Percentiles rank a stretch among this genome's conserved stretches.
phyloP scores from a whole-genome alignment of 1,140 invertebrate genomes.

The Macrobrachium nipponense region DNA sequence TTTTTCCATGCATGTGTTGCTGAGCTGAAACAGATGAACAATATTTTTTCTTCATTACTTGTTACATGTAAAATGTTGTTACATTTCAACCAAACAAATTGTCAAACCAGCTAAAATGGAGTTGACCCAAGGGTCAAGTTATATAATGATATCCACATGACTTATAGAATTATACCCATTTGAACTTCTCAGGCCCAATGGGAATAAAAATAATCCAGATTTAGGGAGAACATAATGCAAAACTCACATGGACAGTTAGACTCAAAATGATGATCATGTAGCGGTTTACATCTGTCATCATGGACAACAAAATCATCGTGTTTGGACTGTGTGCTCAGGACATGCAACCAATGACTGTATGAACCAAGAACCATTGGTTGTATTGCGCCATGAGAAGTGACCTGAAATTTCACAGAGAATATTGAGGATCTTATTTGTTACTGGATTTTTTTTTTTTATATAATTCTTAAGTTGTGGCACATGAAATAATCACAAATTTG shows the following conservation, averaged over 20 bases:
- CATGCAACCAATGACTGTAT: constrained; percentile 89
- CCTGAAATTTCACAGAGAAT: constrained; percentile 68
- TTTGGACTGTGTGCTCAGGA: constrained; percentile 79
- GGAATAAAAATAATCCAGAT: not conserved
- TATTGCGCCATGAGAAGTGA: constrained; percentile 96
- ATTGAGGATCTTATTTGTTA: no score
- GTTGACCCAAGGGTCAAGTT: no score
- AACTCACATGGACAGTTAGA: constrained; percentile 82
- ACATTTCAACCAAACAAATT: no score
- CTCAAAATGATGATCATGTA: constrained; percentile 90
- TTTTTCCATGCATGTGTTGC: constrained; percentile 86
- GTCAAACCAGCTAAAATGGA: no score
- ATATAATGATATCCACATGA: no score
- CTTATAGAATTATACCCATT: no score
- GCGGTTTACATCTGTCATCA: constrained; percentile 89
- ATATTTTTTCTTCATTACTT: not conserved
- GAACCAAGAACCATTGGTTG: constrained; percentile 92
- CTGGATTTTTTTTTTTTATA: no score
- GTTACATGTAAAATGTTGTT: not conserved
- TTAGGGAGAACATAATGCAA: not conserved
- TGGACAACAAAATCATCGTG: constrained; percentile 84
- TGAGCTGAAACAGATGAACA: constrained; percentile 66
- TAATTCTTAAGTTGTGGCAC: no score
- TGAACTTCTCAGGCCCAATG: no score
- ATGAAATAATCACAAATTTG: no score